phyloP scores from a whole-genome alignment of 2,797 vertebrate species.

The Allobates femoralis region DNA sequence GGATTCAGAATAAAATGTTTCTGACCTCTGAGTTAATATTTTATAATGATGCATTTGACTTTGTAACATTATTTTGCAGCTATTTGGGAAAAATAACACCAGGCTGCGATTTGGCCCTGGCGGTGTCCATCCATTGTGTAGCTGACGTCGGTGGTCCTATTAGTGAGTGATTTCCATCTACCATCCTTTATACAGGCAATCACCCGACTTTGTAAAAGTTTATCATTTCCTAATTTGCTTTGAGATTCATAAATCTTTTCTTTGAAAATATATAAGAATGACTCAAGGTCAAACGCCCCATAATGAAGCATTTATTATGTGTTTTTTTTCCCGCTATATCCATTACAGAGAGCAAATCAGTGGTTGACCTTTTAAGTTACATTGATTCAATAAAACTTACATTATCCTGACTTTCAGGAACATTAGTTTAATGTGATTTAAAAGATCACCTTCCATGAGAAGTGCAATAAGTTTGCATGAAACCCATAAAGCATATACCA shows the following conservation, averaged over 20 bases:
- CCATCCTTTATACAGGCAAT: slow-evolving; percentile 23
- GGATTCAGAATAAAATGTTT: neutral
- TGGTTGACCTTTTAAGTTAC: slow-evolving; percentile 78
- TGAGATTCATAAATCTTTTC: slow-evolving; percentile 69
- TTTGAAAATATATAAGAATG: slow-evolving; percentile 63
- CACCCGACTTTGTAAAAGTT: slow-evolving; percentile 15
- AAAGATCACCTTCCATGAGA: slow-evolving; percentile 88
- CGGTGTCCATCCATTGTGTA: neutral
- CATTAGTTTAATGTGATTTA: slow-evolving; percentile 89
- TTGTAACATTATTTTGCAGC: neutral
- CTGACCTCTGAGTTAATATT: neutral
- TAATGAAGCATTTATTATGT: slow-evolving; percentile 75
- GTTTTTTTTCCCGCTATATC: slow-evolving; percentile 74
- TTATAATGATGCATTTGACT: slow-evolving; percentile 16
- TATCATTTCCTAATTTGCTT: slow-evolving; percentile 65
- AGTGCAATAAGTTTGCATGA: slow-evolving; percentile 91
- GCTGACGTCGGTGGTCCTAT: neutral
- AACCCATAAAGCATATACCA: slow-evolving; percentile 92
- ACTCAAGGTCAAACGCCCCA: slow-evolving; percentile 74
- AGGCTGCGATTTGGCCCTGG: neutral
- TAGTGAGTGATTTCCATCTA: neutral
- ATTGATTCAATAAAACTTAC: slow-evolving; percentile 82
- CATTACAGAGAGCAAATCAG: slow-evolving; percentile 78
- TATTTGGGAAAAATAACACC: neutral
- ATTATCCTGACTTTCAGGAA: slow-evolving; percentile 90